These are phyloP conservation scores for Allobates femoralis DNA, from an alignment of 2,797 vertebrate species.

Conservation along the genomic window DNA sequence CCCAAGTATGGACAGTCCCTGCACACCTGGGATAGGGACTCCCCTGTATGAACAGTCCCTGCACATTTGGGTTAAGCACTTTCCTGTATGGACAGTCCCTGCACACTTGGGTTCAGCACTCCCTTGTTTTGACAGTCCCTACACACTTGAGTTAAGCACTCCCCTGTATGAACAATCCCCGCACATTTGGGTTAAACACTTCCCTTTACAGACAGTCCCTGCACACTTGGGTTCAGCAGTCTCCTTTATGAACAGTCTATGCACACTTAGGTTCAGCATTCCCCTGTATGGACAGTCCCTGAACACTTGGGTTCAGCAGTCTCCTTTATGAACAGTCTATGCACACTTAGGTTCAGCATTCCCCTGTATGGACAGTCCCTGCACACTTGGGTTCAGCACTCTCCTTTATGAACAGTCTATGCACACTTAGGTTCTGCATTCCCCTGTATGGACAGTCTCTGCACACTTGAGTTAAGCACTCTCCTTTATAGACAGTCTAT, in stretches of 20 bases:
- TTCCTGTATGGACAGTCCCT: not conserved
- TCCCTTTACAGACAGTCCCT: too few relatives aligned
- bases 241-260: not conserved
- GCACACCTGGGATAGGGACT: too few relatives aligned
- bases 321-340: not conserved
- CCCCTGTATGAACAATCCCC: not conserved
- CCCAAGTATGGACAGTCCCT: too few relatives aligned
- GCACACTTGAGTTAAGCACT: too few relatives aligned
- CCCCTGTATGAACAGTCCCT: not conserved
- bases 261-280: not conserved
- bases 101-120: not conserved
- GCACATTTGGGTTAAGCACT: too few relatives aligned
- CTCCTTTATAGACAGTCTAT: too few relatives aligned
- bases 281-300: not conserved
- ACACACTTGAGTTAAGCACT: not conserved
- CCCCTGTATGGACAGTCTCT: too few relatives aligned
- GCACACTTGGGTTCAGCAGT: not conserved
- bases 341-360: too few relatives aligned
- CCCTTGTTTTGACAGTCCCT: not conserved
- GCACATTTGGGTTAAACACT: not conserved
- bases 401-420: too few relatives aligned
- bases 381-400: too few relatives aligned
- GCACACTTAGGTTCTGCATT: too few relatives aligned
- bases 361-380: too few relatives aligned
- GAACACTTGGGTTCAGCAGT: not conserved